phyloP scores from a whole-genome alignment of 2,113 vertebrate species.

The Tamias sibiricus region DNA sequence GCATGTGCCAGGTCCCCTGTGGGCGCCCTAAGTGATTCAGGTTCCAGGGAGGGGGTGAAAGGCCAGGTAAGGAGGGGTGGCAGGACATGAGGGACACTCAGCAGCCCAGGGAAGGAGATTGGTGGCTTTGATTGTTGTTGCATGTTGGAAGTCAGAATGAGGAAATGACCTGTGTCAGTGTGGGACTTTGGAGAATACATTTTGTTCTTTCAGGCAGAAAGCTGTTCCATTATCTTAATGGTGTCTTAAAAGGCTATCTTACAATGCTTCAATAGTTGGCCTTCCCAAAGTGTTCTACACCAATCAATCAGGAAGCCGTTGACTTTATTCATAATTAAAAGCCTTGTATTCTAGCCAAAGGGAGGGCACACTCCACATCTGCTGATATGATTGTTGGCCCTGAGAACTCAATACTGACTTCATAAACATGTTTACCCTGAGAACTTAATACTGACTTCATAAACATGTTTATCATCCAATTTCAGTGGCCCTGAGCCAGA shows the following conservation, averaged over 20 bases:
- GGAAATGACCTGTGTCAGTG: not conserved
- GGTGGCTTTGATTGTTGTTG: not conserved
- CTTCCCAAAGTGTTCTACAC: not conserved
- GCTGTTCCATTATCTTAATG: not conserved
- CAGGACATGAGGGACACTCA: not conserved
- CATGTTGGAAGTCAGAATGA: not conserved
- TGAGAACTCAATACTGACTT: not conserved
- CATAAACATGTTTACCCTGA: constrained; percentile 36
- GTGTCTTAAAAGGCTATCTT: not conserved
- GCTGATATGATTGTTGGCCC: not conserved
- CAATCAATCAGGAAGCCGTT: constrained; percentile 48
- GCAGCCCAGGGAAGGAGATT: not conserved
- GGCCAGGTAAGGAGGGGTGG: too few species aligned
- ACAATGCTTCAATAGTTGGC: not conserved
- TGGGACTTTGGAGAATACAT: not conserved
- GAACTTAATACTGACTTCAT: not conserved
- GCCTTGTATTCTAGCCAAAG: constrained; percentile 23
- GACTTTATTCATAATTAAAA: constrained; percentile 24
- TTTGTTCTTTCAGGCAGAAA: constrained; percentile 23
- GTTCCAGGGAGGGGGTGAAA: not conserved
- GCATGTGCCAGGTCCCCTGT: not conserved
- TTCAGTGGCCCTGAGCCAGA: not conserved
- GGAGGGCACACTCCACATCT: not conserved
- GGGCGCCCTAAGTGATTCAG: not conserved
- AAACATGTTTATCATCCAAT: constrained; percentile 5